These are phyloP conservation scores for Mimachlamys varia DNA, from an alignment of 2,888 invertebrate genomes.

Conservation along the genomic window DNA sequence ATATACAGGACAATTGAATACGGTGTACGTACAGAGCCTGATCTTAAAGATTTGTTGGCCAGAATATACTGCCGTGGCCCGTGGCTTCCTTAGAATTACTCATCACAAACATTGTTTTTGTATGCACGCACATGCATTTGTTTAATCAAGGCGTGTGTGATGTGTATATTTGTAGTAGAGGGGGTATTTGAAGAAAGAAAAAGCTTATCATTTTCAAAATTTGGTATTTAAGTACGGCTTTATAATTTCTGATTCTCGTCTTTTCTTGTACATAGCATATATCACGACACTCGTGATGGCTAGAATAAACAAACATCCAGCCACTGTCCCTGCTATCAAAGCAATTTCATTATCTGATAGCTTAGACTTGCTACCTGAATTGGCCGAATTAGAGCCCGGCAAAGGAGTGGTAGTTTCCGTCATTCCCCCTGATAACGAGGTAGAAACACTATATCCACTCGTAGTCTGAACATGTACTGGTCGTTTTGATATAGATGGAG, in stretches of 20 bases:
- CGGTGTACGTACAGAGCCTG: no score
- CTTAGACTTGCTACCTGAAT: background rate
- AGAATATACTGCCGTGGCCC: no score
- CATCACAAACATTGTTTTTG: no score
- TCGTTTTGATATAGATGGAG: background rate
- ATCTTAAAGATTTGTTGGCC: no score
- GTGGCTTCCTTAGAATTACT: no score
- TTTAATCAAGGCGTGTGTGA: no score
- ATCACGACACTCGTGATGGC: background rate
- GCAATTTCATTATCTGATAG: background rate
- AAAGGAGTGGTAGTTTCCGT: background rate
- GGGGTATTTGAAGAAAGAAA: no score
- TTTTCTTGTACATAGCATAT: background rate
- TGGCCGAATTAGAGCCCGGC: background rate
- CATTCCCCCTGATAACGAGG: background rate
- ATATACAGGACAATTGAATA: no score
- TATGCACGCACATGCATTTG: no score
- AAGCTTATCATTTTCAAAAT: background rate
- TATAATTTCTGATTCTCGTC: conserved; percentile 13
- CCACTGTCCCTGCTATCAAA: background rate
- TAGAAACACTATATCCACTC: background rate
- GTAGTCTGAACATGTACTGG: background rate
- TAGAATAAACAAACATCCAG: background rate
- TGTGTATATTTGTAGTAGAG: no score
- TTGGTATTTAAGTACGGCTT: background rate